Conservation (phyloP, 2,888 invertebrate species). For the Heliconius cydno region DNA sequence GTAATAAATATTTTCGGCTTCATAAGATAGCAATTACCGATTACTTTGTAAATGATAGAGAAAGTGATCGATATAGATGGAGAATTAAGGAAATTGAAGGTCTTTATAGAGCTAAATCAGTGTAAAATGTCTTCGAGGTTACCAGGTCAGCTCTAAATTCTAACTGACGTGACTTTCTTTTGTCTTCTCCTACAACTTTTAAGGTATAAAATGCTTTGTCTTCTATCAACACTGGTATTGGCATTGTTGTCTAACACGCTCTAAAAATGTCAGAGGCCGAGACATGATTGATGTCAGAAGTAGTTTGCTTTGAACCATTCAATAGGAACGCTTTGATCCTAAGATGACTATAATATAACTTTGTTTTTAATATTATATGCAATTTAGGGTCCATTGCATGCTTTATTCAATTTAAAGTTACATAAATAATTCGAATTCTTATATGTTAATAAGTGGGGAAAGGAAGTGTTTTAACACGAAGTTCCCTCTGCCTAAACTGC, state of each 20-base stretch:
- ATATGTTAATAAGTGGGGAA: neutral
- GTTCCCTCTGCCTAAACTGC: neutral
- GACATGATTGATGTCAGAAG: constrained; percentile 62
- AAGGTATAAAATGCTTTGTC: constrained; percentile 48
- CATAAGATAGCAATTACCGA: neutral
- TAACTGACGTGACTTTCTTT: constrained; percentile 35
- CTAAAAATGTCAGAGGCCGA: constrained; percentile 63
- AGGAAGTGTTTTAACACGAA: neutral
- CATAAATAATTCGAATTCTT: neutral
- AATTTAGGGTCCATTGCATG: neutral
- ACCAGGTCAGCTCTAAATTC: constrained; percentile 59
- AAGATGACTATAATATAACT: neutral
- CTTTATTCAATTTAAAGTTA: neutral
- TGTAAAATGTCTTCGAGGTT: constrained; percentile 64
- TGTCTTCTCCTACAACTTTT: constrained; percentile 30
- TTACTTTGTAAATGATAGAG: neutral
- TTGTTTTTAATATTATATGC: neutral
- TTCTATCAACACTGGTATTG: constrained; percentile 49
- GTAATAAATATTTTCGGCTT: neutral
- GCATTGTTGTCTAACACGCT: constrained; percentile 59
- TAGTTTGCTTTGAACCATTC: constrained; percentile 54
- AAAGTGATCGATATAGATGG: neutral
- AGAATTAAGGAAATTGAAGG: constrained; percentile 23
- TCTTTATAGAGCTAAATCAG: constrained; percentile 33
- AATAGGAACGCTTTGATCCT: constrained; percentile 54